Evolutionary conservation across 1,140 invertebrate species (phyloP).

Genomic region (Zaprionus ornatus): DNA sequence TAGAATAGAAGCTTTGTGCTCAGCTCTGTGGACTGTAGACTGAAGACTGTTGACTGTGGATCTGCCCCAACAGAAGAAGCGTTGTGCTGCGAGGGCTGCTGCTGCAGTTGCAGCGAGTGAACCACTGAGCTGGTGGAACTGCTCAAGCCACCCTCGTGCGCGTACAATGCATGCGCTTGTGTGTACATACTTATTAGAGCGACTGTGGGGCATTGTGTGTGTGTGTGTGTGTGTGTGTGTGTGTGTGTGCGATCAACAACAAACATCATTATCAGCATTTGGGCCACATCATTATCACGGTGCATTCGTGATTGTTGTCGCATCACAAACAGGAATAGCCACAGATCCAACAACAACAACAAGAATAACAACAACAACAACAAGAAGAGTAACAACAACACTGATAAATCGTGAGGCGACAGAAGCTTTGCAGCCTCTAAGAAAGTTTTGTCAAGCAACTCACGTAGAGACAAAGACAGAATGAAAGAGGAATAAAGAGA

Average conservation of each 20-base stretch:
- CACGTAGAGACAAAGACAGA: constrained; percentile 49
- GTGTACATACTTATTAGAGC: constrained; percentile 27
- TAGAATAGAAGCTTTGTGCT: constrained; percentile 37
- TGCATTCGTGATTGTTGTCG: constrained; percentile 76
- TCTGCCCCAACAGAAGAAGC: constrained; percentile 19
- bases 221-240: constrained; percentile 48
- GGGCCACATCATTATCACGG: constrained; percentile 64
- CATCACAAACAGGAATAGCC: constrained; percentile 34
- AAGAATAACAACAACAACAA: constrained; percentile 13
- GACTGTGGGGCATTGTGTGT: constrained; percentile 48
- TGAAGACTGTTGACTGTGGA: too few species aligned
- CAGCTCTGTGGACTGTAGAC: constrained; percentile 1
- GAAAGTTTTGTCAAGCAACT: constrained; percentile 51
- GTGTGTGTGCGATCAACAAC: constrained; percentile 47
- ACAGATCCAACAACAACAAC: constrained; percentile 12
- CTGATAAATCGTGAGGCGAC: constrained; percentile 73
- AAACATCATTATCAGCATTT: constrained; percentile 68
- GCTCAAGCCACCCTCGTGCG: not conserved
- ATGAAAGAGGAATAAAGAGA: not conserved
- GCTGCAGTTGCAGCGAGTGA: not conserved
- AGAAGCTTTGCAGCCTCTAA: constrained; percentile 56
- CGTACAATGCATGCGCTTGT: not conserved
- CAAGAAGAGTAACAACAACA: constrained; percentile 33
- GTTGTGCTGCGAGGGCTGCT: constrained; percentile 33
- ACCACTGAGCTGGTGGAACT: not conserved